Base-by-base conservation (phyloP, 2,113 vertebrate species). In the Lepus timidus region DNA sequence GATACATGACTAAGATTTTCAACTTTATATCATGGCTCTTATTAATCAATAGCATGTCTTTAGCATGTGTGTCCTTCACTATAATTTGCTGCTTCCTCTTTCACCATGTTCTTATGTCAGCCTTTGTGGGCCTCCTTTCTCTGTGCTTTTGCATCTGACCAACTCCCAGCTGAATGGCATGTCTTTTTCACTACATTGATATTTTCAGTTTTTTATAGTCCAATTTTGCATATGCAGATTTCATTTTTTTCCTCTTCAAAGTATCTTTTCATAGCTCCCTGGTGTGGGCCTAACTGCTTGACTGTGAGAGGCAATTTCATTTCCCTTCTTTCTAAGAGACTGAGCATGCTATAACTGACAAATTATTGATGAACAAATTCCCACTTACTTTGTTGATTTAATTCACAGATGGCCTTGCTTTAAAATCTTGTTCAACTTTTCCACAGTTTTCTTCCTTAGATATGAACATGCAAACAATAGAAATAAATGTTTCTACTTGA, bases 401-500 rank as follows among this genome's bases (percentile, higher is more conserved):
- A 89, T 71, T 78, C 27, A 79, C 83, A 92, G 61, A 75, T 89
- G 22, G n/a, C 51, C 25, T 84, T 33, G 27, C 39, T 87, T 92
- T 95, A 74, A 79, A 78, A 64, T 65, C 14, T 49, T 84, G 39
- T 67, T 90, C 51, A 62, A 27, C 65, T 71, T 62, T 83, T n/a
- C 61, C 44, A 80, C 13, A 51, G 36, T 75, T 88, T 93, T 90
- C 13, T 73, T 70, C 20, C 70, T 93, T 80, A 84, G n/a, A 85
- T 90, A 27, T 39, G 4, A 92, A 84, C 27, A 89, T 55, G 33
- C 49, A 92, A 85, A 11, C 11, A 73, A 73, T 0, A 95, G 33
- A 96, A 70, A 92, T 75, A 78, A 94, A 88, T 88, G 19, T 51
- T 29, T 64, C 67, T 95, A 83, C 14, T 88, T 78, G 88, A 85